These are phyloP conservation scores for Leptinotarsa lineolata DNA, from an alignment of 1,140 invertebrate genomes.

Conservation along the genomic window DNA sequence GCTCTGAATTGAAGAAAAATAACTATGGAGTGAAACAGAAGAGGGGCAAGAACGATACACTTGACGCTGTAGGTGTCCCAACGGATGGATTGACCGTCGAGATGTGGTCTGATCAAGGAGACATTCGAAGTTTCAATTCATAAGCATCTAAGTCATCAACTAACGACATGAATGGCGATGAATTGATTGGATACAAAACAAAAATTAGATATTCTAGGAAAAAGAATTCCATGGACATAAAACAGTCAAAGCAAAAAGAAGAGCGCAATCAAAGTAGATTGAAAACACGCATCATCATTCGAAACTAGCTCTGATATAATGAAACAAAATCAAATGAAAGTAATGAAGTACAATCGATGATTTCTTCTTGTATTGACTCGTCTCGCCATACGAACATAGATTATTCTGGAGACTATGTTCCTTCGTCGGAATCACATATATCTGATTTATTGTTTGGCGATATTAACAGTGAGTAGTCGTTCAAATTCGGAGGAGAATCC, in stretches of 20 bases:
- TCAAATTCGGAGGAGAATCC: background rate
- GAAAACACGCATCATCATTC: background rate
- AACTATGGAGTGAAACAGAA: constrained; percentile 2
- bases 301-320: background rate
- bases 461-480: background rate
- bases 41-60: background rate
- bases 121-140: background rate
- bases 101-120: background rate
- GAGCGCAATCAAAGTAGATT: background rate
- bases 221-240: background rate
- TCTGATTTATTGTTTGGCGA: background rate
- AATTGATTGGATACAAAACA: background rate
- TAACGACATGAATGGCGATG: background rate
- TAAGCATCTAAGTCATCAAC: background rate
- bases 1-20: background rate
- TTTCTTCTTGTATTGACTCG: background rate
- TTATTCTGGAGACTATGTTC: constrained; percentile 5
- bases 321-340: background rate
- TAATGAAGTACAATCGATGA: background rate
- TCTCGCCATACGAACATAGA: background rate
- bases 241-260: background rate
- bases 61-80: background rate
- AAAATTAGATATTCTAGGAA: background rate
- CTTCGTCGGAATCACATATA: constrained; percentile 2
- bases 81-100: background rate